Conservation (phyloP, 2,888 invertebrate genomes). For the Caenorhabditis doughertyi region DNA sequence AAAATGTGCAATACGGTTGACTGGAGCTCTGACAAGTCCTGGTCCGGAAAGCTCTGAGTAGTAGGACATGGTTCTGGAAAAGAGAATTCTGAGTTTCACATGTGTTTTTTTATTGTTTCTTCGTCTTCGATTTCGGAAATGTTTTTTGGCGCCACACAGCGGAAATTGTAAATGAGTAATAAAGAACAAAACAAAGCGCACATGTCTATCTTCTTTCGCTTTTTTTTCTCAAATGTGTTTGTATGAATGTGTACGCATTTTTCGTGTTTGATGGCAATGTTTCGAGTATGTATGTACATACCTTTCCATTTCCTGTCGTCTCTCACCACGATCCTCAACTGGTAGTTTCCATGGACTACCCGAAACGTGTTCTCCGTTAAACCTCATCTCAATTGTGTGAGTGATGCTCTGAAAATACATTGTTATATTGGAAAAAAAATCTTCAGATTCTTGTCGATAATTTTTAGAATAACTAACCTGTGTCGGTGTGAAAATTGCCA, state of each 20-base stretch:
- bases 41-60: conserved; percentile 82
- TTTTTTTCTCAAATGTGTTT: conserved; percentile 14
- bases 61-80: conserved; percentile 69
- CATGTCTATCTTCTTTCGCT: conserved; percentile 16
- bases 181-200: conserved; percentile 35
- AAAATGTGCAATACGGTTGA: conserved; percentile 85
- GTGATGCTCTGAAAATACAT: conserved; percentile 86
- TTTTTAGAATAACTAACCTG: conserved; percentile 83
- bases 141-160: background rate
- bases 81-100: conserved; percentile 9
- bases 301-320: conserved; percentile 69
- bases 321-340: conserved; percentile 69
- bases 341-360: conserved; percentile 72
- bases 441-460: background rate
- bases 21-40: conserved; percentile 85
- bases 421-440: background rate
- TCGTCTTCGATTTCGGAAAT: background rate
- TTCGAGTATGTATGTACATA: conserved; percentile 60
- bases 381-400: conserved; percentile 94
- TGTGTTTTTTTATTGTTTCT: conserved; percentile 39
- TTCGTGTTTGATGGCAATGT: conserved; percentile 44
- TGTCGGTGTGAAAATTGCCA: conserved; percentile 95
- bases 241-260: conserved; percentile 23
- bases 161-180: conserved; percentile 24
- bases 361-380: conserved; percentile 86